Conservation (phyloP, 2,888 invertebrate genomes). For the Agrotis puta region DNA sequence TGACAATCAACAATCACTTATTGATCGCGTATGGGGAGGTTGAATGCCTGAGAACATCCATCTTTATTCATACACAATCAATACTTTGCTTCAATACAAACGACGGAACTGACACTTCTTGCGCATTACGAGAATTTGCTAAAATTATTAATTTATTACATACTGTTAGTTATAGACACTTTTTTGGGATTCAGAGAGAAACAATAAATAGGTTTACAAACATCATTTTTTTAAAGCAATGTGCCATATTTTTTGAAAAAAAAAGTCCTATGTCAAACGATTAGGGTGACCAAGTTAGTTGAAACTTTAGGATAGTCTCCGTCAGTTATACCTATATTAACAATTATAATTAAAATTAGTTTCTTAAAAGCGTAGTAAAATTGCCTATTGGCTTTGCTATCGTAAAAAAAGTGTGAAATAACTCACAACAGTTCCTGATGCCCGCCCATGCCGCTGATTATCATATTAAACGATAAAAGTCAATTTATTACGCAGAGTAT, state of each 20-base stretch:
- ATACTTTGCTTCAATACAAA: constrained; percentile 23
- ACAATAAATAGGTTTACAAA: not conserved
- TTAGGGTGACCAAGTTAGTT: constrained; percentile 7
- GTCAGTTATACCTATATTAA: too few relatives aligned
- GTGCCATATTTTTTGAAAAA: not conserved
- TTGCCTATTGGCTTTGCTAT: not conserved
- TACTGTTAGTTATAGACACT: not conserved
- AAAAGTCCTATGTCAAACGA: not conserved
- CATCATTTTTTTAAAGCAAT: not conserved
- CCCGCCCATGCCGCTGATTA: not conserved
- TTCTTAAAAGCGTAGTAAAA: not conserved
- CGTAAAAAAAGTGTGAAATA: not conserved
- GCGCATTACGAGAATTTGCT: not conserved
- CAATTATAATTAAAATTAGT: too few relatives aligned
- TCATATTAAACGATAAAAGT: constrained; percentile 19
- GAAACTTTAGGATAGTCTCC: not conserved
- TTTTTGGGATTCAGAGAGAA: not conserved
- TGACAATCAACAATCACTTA: constrained; percentile 59
- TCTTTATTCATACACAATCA: constrained; percentile 30
- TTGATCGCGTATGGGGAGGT: constrained; percentile 56
- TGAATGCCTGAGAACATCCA: constrained; percentile 57
- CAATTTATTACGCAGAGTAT: not conserved
- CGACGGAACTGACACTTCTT: constrained; percentile 21
- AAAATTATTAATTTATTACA: not conserved
- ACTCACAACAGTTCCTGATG: not conserved